These are phyloP conservation scores for Sitophilus oryzae DNA, from an alignment of 1,140 invertebrate species.

Conservation along the genomic window DNA sequence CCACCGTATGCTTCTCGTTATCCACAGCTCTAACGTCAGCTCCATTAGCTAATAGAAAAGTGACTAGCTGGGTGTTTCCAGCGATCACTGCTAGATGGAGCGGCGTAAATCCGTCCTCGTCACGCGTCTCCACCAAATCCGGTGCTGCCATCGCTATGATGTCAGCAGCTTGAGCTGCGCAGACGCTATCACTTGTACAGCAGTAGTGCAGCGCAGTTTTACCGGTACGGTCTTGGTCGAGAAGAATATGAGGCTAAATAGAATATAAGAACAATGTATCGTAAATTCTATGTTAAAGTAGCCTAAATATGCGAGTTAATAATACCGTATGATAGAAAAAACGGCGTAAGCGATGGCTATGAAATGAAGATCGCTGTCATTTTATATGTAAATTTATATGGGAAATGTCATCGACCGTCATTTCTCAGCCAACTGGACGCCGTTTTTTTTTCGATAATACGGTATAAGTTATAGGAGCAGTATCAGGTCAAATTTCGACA, in stretches of 20 bases:
- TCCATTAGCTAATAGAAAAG: constrained; percentile 70
- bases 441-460: no score
- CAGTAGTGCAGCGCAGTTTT: constrained; percentile 92
- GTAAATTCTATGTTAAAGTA: no score
- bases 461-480: no score
- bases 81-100: constrained; percentile 90
- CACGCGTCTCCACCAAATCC: constrained; percentile 70
- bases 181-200: constrained; percentile 50
- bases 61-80: constrained; percentile 76
- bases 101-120: constrained; percentile 90
- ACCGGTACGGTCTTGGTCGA: constrained; percentile 70
- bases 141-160: constrained; percentile 69
- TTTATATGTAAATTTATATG: no score
- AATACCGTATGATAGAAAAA: no score
- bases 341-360: no score
- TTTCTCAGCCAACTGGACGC: no score
- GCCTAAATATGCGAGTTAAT: no score
- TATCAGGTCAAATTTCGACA: no score
- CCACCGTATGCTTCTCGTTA: constrained; percentile 90
- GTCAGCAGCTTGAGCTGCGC: constrained; percentile 54
- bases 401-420: no score
- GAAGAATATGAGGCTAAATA: constrained; percentile 54
- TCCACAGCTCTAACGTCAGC: constrained; percentile 86
- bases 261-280: constrained; percentile 11
- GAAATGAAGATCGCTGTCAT: no score